Conservation (phyloP, 2,113 vertebrate genomes). For the Delphinapterus leucas region DNA sequence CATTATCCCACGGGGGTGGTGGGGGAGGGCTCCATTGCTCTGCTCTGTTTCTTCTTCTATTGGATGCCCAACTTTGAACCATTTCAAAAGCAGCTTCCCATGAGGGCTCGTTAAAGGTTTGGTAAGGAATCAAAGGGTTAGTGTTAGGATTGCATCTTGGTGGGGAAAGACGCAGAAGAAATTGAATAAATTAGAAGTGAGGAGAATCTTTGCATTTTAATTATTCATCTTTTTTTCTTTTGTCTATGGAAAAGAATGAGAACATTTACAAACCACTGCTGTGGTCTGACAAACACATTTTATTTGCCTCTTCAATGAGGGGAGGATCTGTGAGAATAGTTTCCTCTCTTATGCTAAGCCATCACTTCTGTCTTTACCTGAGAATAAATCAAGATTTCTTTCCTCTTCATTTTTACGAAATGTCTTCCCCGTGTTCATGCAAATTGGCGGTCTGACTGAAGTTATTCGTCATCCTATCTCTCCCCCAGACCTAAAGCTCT, state of each 20-base stretch:
- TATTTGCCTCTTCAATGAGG: not conserved
- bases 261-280: not conserved
- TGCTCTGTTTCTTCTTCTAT: not conserved
- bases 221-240: not conserved
- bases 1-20: not conserved
- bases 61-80: slow-evolving; percentile 28
- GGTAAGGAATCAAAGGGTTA: slow-evolving; percentile 44
- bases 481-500: not conserved
- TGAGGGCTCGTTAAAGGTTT: slow-evolving; percentile 32
- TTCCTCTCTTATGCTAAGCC: not conserved
- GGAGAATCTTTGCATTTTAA: slow-evolving; percentile 39
- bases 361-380: not conserved
- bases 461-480: not conserved
- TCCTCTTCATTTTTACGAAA: not conserved
- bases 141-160: not conserved
- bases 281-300: not conserved
- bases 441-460: not conserved
- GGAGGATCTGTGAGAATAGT: not conserved
- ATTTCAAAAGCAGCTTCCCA: slow-evolving; percentile 52
- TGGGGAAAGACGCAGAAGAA: not conserved
- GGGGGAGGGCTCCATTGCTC: not conserved
- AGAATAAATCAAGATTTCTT: not conserved
- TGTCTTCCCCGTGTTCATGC: not conserved
- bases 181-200: slow-evolving; percentile 29
- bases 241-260: not conserved